Evolutionary conservation across 2,888 invertebrate genomes (phyloP).

Genomic region (Sycophila texana): DNA sequence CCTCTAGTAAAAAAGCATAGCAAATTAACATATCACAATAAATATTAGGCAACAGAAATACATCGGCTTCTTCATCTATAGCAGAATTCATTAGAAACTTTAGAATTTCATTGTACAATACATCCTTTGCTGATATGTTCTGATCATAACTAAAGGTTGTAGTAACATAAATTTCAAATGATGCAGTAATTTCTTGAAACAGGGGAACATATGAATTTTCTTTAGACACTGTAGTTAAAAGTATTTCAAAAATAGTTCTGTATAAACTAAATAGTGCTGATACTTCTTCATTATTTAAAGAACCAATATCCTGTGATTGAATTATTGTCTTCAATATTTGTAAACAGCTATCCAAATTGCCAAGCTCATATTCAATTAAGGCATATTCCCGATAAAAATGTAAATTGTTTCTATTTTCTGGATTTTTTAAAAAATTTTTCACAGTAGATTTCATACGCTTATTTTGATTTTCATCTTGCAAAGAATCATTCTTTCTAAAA

Average conservation of each 20-base stretch:
- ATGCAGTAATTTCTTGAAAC: conserved; percentile 54
- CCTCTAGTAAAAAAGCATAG: conserved; percentile 77
- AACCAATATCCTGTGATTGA: conserved; percentile 65
- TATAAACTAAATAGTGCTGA: conserved; percentile 74
- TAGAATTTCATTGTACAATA: conserved; percentile 52
- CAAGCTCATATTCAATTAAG: conserved; percentile 79
- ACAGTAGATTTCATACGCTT: conserved; percentile 77
- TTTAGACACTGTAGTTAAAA: conserved; percentile 62
- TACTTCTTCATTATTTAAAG: conserved; percentile 68
- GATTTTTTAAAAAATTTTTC: conserved; percentile 78
- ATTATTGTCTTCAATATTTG: conserved; percentile 78
- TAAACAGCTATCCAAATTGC: conserved; percentile 75
- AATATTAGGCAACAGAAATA: conserved; percentile 77
- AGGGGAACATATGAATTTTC: conserved; percentile 59
- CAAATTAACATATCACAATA: conserved; percentile 78
- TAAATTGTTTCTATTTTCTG: conserved; percentile 78
- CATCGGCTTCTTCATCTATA: conserved; percentile 59
- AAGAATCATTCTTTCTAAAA: conserved; percentile 74
- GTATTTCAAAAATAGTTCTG: conserved; percentile 72
- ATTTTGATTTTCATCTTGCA: conserved; percentile 73
- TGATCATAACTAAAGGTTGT: conserved; percentile 16
- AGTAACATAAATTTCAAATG: conserved; percentile 2
- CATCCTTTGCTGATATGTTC: conserved; percentile 40
- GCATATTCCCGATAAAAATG: conserved; percentile 82
- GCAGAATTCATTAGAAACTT: conserved; percentile 62